These are phyloP conservation scores for Clarias magur DNA, from an alignment of 2,113 vertebrate genomes.

Conservation along the genomic window DNA sequence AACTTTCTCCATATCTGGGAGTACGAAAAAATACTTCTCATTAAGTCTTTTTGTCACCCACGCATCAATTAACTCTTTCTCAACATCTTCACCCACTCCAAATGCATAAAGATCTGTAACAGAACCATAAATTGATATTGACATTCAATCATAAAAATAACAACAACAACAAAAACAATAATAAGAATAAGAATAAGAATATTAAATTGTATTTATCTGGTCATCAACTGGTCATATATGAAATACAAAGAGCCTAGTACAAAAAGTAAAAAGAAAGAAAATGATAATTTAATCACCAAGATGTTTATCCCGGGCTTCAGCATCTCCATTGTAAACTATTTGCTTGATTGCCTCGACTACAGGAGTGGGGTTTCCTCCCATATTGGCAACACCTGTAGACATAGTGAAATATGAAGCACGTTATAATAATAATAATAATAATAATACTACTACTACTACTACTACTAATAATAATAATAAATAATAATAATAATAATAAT, in stretches of 20 bases:
- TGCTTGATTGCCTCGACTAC: conserved; percentile 63
- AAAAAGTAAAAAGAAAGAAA: neutral
- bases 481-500: no score
- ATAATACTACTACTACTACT: no score
- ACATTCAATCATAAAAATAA: neutral
- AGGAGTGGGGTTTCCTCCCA: conserved; percentile 61
- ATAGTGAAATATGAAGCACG: neutral
- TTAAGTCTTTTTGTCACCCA: conserved; percentile 54
- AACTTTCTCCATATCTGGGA: conserved; percentile 18
- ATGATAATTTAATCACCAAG: conserved; percentile 62
- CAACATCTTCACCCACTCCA: conserved; percentile 60
- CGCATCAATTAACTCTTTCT: conserved; percentile 50
- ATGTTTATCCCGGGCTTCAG: conserved; percentile 46
- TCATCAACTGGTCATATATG: neutral
- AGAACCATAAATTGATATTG: neutral
- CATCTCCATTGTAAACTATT: conserved; percentile 51
- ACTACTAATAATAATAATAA: neutral
- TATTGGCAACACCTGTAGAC: conserved; percentile 67
- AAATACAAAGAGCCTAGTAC: neutral
- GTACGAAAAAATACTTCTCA: conserved; percentile 63
- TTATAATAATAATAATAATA: neutral
- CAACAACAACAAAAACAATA: no score
- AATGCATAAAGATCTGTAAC: conserved; percentile 75
- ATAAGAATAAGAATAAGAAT: no score
- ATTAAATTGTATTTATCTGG: no score